A percentile compares a stretch with the other conserved stretches of the same genome.
Conservation (phyloP, 2,888 invertebrate species). For the Pseudococcus longispinus region DNA sequence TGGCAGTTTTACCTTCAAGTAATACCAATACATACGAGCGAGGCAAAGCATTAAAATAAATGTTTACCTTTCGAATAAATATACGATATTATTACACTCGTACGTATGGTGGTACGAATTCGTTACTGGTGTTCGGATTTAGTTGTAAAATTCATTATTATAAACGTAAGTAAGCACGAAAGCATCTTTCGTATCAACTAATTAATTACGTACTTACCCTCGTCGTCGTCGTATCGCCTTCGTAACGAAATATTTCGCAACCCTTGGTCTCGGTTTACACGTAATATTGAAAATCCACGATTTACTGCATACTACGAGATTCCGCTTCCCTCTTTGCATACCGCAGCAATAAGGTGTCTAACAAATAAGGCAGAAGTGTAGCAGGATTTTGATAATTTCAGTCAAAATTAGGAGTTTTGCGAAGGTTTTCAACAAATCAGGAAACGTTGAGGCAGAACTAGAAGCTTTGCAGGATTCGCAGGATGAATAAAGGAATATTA, state of each 20-base stretch:
- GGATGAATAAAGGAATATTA: no score
- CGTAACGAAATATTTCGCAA: neutral
- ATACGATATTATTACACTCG: neutral
- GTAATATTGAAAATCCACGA: neutral
- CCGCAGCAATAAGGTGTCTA: neutral
- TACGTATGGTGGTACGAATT: neutral
- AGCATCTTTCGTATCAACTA: constrained; percentile 1
- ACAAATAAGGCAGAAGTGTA: no score
- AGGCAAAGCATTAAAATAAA: neutral
- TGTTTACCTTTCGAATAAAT: constrained; percentile 21
- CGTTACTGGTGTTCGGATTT: neutral
- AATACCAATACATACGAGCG: neutral
- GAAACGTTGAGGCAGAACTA: no score
- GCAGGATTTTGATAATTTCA: no score
- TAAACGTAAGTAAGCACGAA: neutral
- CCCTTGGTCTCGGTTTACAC: neutral
- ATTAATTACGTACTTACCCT: constrained; percentile 30
- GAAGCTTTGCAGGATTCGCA: no score
- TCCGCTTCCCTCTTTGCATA: neutral
- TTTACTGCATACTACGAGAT: neutral
- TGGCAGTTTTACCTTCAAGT: neutral
- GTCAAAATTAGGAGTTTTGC: no score
- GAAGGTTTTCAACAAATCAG: no score
- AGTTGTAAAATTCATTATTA: neutral
- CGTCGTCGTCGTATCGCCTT: neutral